Evolutionary conservation across 2,888 invertebrate species (phyloP).

Genomic region (Oxystoma pomonae): DNA sequence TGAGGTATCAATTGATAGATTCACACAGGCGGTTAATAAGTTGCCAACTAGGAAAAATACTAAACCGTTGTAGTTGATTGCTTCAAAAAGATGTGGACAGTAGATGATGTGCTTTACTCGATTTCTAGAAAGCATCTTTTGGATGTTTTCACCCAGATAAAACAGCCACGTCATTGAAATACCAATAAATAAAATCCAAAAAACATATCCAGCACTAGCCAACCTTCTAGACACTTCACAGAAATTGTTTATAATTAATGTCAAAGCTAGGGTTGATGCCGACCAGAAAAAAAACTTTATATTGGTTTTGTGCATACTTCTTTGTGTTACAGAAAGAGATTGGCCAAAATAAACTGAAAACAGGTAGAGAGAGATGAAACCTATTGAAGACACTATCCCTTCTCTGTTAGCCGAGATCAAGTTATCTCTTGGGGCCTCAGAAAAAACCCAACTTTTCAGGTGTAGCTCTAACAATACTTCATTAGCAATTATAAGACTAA

Average conservation of each 20-base stretch:
- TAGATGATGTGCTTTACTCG: conserved; percentile 30
- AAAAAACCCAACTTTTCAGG: conserved; percentile 67
- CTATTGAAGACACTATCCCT: conserved; percentile 80
- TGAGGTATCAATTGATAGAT: conserved; percentile 65
- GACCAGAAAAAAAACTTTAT: conserved; percentile 13
- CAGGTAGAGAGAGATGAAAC: conserved; percentile 82
- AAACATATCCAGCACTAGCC: conserved; percentile 77
- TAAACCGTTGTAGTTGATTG: conserved; percentile 78
- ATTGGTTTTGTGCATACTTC: conserved; percentile 10
- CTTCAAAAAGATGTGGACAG: conserved; percentile 59
- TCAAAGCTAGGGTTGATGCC: conserved; percentile 24
- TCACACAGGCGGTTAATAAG: conserved; percentile 78
- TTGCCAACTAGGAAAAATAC: conserved; percentile 82
- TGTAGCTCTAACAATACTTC: conserved; percentile 61
- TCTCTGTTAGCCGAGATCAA: conserved; percentile 85
- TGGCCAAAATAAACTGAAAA: conserved; percentile 64
- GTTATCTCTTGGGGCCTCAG: conserved; percentile 52
- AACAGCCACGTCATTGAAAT: conserved; percentile 53
- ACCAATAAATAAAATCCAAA: conserved; percentile 70
- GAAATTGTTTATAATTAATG: conserved; percentile 49
- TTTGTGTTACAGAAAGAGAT: conserved; percentile 43
- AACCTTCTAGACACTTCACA: conserved; percentile 72
- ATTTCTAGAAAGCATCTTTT: conserved; percentile 32
- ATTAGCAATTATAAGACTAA: conserved; percentile 58
- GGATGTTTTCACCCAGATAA: conserved; percentile 54